Base-by-base conservation (phyloP, 2,797 vertebrate species). In the Hemitrygon akajei region DNA sequence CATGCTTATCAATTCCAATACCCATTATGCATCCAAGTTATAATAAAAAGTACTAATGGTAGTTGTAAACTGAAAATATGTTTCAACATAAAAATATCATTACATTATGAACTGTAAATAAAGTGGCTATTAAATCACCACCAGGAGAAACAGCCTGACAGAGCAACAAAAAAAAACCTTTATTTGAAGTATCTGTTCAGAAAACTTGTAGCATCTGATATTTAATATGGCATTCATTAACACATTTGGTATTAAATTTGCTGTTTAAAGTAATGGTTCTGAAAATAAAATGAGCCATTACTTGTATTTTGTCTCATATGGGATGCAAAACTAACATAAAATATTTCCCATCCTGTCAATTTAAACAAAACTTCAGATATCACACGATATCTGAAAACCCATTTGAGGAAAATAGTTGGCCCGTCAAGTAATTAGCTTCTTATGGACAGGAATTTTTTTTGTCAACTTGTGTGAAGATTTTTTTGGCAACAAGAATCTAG, bases 1-100 rank as follows among this genome's bases (percentile, higher is more conserved):
- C 71, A 93, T n/a, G 71, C 30, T 27, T 56, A 34, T 76, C 14
- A 93, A 93, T 69, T 93, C 91, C 56, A 86, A 7, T 56, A 86
- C 20, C 47, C 60, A 58, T 86, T 56, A 37, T 79, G 77, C 47
- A 86, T 30, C 27, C 69, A 75, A 18, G 34, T 93, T 93, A 76
- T 25, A 76, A 30, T 76, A 18, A 76, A 47, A 34, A 92, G 12
- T 89, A 89, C 86, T 37, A 89, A 89, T 69, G n/a, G n/a, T 1
- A n/a, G 73, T 75, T 92, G 40, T 91, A 69, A 7, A 7, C 9
- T 91, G 25, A 5, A 92, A 75, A 27, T 47, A 27, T 47, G 20
- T 30, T 75, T 30, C 40, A 93, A 30, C 40, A 93, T 75, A 47
- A n/a, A 58, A 73, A 56, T 58, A 56, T 56, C 82, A 86, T 76